Evolutionary conservation across 2,113 vertebrate genomes (phyloP).

Genomic region (Eulacestoma nigropectus): DNA sequence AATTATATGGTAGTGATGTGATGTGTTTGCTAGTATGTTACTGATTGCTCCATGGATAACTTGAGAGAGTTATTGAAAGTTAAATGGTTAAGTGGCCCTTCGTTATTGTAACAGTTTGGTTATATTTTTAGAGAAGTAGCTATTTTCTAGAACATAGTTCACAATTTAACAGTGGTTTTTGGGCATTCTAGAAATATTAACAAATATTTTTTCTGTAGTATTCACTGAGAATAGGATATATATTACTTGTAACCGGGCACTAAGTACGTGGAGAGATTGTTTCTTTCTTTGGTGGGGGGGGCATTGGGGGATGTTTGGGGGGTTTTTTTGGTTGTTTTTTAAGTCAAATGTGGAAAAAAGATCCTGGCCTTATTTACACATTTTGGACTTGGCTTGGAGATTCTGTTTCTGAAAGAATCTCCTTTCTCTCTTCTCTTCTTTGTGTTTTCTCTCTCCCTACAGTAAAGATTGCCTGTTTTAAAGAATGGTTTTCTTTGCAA

Average conservation of each 20-base stretch:
- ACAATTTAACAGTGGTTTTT: not conserved
- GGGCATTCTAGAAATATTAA: not conserved
- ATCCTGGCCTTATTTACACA: not conserved
- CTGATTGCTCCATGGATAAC: not conserved
- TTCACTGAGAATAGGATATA: not conserved
- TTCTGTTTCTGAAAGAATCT: conserved; percentile 3
- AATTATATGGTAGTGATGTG: not conserved
- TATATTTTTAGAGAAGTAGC: not conserved
- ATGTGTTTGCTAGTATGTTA: not conserved
- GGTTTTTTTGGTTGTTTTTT: not conserved
- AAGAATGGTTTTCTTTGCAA: conserved; percentile 24
- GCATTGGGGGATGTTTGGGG: not conserved
- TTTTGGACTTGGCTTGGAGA: not conserved
- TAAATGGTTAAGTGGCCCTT: not conserved
- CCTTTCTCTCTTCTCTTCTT: not conserved
- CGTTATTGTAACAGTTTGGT: not conserved
- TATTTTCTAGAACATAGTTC: not conserved
- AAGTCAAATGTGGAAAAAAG: not conserved
- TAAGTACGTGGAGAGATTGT: not conserved
- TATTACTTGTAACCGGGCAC: not conserved
- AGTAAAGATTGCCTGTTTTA: not conserved
- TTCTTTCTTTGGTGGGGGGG: not conserved
- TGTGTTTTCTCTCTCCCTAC: not conserved
- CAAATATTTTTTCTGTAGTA: not conserved
- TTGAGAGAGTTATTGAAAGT: not conserved